Base-by-base conservation (phyloP, 2,113 vertebrate genomes). In the Mellivora capensis region DNA sequence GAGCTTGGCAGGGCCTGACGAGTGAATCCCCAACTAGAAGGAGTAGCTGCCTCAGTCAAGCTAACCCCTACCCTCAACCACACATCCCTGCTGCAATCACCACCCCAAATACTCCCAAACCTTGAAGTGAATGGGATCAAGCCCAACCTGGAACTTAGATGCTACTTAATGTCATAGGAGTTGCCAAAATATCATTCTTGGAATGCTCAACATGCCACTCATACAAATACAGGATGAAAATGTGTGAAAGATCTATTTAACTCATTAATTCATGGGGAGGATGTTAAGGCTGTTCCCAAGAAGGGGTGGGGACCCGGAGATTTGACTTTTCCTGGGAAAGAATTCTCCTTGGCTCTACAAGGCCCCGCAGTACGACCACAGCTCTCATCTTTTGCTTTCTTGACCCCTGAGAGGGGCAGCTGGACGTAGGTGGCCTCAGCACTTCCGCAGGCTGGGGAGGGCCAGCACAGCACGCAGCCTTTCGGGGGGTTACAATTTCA, bases 181-280 rank as follows among this genome's bases (percentile, higher is more conserved):
- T 96, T 80, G 71, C 93, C 62, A 91, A 57, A 87, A 91, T 49
- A 34, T 4, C 49, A 57, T 76, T 80, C 93, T 90, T 17, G 64
- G 80, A 80, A 95, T 29, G 17, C 23, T 82, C 34, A 88, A 64
- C 84, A 29, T 27, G 57, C 44, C 31, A 54, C 14, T 72, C 20
- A 23, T 23, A 49, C 21, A 81, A 54, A 87, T 34, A 49, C 1
- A 80, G 79, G 44, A 61, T 59, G 82, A 82, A 57, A 37, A 86
- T 20, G 37, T 91, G 42, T 84, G 79, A 67, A 42, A 71, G 52
- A 83, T 44, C 71, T 86, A 72, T 82, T 92, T 52, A 79, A 86
- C 18, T 92, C 37, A 49, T 82, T 74, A 64, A 49, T 47, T 74
- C 81, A 12, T 18, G 34, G 82, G 52, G 79, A 52, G 13, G 34